Conservation (phyloP, 2,113 vertebrate species). For the Poicephalus gulielmi region DNA sequence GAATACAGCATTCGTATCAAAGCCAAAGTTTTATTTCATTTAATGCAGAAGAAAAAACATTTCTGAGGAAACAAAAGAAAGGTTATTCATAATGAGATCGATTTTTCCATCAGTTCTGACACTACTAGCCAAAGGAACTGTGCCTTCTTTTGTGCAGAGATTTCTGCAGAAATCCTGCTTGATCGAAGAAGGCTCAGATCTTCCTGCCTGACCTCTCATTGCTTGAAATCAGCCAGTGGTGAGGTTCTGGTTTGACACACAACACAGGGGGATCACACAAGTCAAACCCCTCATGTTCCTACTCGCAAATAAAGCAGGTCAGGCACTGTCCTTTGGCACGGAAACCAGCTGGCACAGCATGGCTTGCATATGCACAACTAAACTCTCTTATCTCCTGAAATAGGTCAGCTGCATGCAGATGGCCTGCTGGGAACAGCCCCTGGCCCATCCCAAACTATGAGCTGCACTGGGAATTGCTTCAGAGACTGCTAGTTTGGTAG, state of each 20-base stretch:
- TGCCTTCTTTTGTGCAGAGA: not conserved
- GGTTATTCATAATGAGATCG: not conserved
- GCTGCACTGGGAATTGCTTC: not conserved
- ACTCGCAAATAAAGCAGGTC: constrained; percentile 26
- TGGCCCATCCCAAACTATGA: not conserved
- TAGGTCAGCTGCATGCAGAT: not conserved
- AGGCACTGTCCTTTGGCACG: not conserved
- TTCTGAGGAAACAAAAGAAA: not conserved
- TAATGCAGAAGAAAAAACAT: not conserved
- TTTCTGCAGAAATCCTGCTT: not conserved
- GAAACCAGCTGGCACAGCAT: not conserved
- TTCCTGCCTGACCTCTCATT: not conserved
- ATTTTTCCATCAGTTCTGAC: not conserved
- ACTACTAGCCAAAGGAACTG: not conserved
- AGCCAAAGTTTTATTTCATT: not conserved
- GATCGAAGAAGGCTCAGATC: not conserved
- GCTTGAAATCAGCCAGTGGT: not conserved
- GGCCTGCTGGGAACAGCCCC: not conserved
- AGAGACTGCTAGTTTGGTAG: not conserved
- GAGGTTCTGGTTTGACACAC: not conserved
- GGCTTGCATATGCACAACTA: not conserved
- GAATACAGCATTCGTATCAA: not conserved
- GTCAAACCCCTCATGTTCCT: not conserved
- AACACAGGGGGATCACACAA: not conserved
- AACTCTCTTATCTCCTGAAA: not conserved